Evolutionary conservation across 2,113 vertebrate species (phyloP), one percentile per base, ranked within the genome.

Genomic region (Nematolebias whitei): DNA sequence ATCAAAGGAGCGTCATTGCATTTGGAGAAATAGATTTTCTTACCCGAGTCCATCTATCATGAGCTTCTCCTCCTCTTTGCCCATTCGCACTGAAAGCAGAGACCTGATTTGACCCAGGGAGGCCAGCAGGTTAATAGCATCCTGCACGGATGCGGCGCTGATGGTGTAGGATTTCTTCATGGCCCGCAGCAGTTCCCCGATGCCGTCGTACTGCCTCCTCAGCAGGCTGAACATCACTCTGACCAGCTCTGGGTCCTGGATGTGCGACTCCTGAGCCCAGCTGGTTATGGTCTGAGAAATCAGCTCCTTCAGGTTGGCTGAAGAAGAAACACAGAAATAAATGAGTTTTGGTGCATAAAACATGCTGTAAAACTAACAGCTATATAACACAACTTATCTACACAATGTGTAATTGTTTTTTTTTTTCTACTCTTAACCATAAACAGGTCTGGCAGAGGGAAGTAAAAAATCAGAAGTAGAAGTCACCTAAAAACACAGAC

Each of bases 41-140:
- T 91, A 98, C 97, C 97, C 94, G 26, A 99, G 91, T 63, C 97
- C 97, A 29, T 98, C 95, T 75, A 98, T 98, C 97, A 99, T 99
- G 15, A 99, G 95, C 70, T 95, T 85, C 83, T 98, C 98, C 84
- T 99, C 98, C 68, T 98, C 96, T 69, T 93, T 95, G 56, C 98
- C 98, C 98, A 99, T 99, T 39, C 96, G 93, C 53, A 99, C 98
- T 1, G 96, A 95, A 62, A 99, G 94, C 63, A 99, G 93, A 0
- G 97, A 99, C 68, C 98, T 94, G 60, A 99, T 99, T 86, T 98
- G 96, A 54, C 98, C 96, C 83, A 99, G 91, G 1, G 98, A 97
- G 2, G 91, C 96, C 47, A 99, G 81, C 39, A 99, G 93, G 72
- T 94, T 94, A 32, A 97, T 93, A 38, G 96, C 96, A 29, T 99